Evolutionary conservation across 2,888 invertebrate species (phyloP).

Genomic region (Heliconius cydno): DNA sequence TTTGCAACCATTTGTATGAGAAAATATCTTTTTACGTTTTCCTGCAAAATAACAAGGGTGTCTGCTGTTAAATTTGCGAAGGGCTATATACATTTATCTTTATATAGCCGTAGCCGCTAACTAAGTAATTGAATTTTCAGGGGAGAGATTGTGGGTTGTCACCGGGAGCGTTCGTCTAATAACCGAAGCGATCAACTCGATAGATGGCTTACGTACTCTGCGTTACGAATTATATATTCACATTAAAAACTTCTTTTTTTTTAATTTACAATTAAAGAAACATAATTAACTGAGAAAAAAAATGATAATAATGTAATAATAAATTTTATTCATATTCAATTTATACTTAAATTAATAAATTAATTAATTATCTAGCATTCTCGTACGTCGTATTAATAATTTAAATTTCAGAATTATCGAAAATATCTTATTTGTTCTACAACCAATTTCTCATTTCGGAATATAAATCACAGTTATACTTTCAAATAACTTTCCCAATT

Average conservation of each 20-base stretch:
- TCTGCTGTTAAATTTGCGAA: conserved; percentile 25
- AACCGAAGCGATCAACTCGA: conserved; percentile 47
- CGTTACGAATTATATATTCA: neutral
- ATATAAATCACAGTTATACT: conserved; percentile 33
- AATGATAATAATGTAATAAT: neutral
- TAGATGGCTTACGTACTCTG: neutral
- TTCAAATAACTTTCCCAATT: conserved; percentile 40
- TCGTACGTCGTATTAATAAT: neutral
- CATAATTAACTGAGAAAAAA: neutral
- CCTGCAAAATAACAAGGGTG: conserved; percentile 22
- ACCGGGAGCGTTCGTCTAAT: conserved; percentile 47
- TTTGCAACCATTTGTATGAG: conserved; percentile 32
- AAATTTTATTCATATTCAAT: neutral
- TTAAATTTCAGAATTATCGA: neutral
- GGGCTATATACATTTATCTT: conserved; percentile 16
- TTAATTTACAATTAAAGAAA: neutral
- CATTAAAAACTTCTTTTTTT: neutral
- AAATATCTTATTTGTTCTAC: neutral
- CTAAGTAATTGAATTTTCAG: conserved; percentile 78
- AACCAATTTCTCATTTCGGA: neutral
- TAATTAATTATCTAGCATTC: neutral
- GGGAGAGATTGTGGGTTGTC: conserved; percentile 51
- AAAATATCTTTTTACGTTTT: conserved; percentile 31
- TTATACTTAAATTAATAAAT: neutral
- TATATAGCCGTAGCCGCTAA: conserved; percentile 50